phyloP scores from a whole-genome alignment of 2,888 invertebrate genomes.

The Schizotus pectinicornis region DNA sequence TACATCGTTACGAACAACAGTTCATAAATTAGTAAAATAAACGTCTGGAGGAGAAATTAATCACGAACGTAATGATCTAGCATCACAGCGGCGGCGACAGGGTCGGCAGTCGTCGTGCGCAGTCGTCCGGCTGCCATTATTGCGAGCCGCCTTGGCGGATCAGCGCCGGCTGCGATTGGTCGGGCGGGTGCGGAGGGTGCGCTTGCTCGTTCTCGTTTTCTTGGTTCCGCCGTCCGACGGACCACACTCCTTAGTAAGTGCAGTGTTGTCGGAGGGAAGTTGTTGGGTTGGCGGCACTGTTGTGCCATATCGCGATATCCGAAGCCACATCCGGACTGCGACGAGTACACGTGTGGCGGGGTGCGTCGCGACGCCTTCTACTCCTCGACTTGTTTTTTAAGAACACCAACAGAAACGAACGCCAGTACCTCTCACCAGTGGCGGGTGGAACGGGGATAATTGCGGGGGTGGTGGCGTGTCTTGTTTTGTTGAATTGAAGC shows the following conservation, averaged over 20 bases:
- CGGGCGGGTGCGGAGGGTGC: constrained; percentile 56
- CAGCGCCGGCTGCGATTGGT: constrained; percentile 57
- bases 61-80: constrained; percentile 52
- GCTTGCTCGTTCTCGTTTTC: constrained; percentile 40
- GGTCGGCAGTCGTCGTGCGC: constrained; percentile 62
- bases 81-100: constrained; percentile 30
- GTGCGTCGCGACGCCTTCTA: constrained; percentile 6
- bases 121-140: constrained; percentile 68
- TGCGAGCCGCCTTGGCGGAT: constrained; percentile 59
- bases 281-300: not conserved
- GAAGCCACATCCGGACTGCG: not conserved
- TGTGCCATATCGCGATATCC: constrained; percentile 2
- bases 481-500: not conserved
- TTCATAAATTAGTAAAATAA: constrained; percentile 56
- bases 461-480: constrained; percentile 3
- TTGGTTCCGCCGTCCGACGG: not conserved
- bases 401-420: not conserved
- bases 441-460: constrained; percentile 5
- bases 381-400: not conserved
- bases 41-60: constrained; percentile 55
- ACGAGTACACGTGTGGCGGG: not conserved
- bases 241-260: not conserved
- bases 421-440: constrained; percentile 9
- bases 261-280: constrained; percentile 3
- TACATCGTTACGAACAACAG: constrained; percentile 48